phyloP scores from a whole-genome alignment of 2,888 invertebrate species.

The Caenorhabditis japonica region DNA sequence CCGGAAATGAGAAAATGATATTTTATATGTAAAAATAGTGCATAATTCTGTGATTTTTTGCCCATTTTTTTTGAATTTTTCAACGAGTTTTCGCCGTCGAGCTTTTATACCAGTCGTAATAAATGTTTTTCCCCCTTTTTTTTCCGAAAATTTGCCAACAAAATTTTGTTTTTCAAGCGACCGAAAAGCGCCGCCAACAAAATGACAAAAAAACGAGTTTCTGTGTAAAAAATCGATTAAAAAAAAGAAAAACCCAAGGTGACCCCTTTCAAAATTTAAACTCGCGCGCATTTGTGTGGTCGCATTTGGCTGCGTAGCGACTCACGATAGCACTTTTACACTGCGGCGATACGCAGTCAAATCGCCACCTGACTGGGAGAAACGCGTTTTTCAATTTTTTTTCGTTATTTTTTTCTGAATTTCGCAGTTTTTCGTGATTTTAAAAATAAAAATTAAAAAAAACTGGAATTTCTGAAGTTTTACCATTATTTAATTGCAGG shows the following conservation, averaged over 20 bases:
- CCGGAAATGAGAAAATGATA: conserved; percentile 68
- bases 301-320: conserved; percentile 54
- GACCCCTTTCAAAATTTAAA: conserved; percentile 18
- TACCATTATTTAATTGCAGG: conserved; percentile 46
- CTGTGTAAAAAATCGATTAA: background rate
- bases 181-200: too few species aligned
- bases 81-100: conserved; percentile 10
- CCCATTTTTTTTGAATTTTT: conserved; percentile 2
- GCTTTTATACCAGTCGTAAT: conserved; percentile 10
- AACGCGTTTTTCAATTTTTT: conserved; percentile 29
- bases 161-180: background rate
- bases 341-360: conserved; percentile 43
- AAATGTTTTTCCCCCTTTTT: conserved; percentile 16
- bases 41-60: conserved; percentile 47
- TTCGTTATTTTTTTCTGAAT: conserved; percentile 17
- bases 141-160: background rate
- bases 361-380: conserved; percentile 36
- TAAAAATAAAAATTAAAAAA: too few species aligned
- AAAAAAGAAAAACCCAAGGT: background rate
- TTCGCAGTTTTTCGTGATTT: too few species aligned
- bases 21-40: conserved; percentile 14
- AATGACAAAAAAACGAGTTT: too few species aligned
- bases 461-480: conserved; percentile 3
- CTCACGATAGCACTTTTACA: conserved; percentile 24
- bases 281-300: conserved; percentile 17